Evolutionary conservation across 2,797 vertebrate genomes (phyloP).

Genomic region (Sciurus vulgaris): DNA sequence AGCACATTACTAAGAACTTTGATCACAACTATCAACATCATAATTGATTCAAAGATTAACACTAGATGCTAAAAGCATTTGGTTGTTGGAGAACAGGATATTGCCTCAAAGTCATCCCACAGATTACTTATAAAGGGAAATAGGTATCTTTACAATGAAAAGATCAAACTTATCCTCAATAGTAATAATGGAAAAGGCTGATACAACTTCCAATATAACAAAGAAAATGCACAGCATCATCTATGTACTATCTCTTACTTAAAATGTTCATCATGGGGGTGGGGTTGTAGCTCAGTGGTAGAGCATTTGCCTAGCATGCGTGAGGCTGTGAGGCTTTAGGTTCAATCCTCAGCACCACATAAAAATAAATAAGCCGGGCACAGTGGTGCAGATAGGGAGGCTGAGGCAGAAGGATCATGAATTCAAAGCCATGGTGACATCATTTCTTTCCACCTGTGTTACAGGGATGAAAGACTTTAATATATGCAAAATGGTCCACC

Average conservation of each 20-base stretch:
- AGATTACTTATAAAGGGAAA: constrained; percentile 23
- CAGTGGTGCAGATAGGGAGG: too few species aligned
- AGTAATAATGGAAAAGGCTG: too few species aligned
- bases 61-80: not conserved
- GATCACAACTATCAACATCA: constrained; percentile 12
- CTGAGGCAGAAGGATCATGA: too few species aligned
- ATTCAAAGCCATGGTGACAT: too few species aligned
- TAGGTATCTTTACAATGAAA: not conserved
- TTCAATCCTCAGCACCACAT: too few species aligned
- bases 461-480: too few species aligned
- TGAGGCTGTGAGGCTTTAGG: too few species aligned
- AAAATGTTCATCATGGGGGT: not conserved
- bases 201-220: not conserved
- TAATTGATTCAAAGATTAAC: not conserved
- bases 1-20: constrained; percentile 22
- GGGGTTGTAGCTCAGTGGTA: too few species aligned
- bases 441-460: too few species aligned
- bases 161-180: not conserved
- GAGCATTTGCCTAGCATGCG: too few species aligned
- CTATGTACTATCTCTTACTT: not conserved
- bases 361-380: too few species aligned
- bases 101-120: not conserved
- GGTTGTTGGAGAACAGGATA: not conserved
- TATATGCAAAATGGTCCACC: too few species aligned
- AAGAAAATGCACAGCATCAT: not conserved